phyloP scores from a whole-genome alignment of 2,888 invertebrate species.

The Chouioia cunea region DNA sequence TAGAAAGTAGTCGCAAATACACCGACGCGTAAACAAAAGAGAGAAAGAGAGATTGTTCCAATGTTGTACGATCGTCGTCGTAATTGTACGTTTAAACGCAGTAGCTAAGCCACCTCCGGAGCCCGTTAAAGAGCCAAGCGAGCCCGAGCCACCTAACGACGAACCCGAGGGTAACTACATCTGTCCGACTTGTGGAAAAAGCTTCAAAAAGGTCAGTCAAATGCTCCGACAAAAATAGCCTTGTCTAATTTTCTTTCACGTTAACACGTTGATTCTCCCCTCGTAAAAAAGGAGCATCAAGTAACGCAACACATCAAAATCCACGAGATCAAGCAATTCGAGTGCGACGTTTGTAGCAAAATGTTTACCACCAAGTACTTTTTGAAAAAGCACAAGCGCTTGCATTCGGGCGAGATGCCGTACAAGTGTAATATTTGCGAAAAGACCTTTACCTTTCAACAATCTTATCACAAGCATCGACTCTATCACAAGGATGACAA shows the following conservation, averaged over 20 bases:
- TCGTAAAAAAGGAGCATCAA: conserved; percentile 68
- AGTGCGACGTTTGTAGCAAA: conserved; percentile 87
- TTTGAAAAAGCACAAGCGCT: conserved; percentile 87
- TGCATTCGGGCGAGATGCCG: conserved; percentile 89
- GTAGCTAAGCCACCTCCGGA: no score
- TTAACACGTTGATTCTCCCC: not conserved
- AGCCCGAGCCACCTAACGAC: not conserved
- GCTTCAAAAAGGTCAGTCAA: conserved; percentile 65
- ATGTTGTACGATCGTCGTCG: no score
- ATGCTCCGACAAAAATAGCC: conserved; percentile 3
- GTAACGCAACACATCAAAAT: conserved; percentile 69
- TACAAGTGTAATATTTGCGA: conserved; percentile 86
- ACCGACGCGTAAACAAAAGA: no score
- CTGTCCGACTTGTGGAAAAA: conserved; percentile 67
- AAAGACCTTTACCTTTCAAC: conserved; percentile 90
- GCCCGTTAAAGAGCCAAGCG: not conserved
- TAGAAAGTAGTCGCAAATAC: no score
- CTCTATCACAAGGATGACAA: conserved; percentile 89
- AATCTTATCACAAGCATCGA: conserved; percentile 90
- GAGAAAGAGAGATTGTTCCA: no score
- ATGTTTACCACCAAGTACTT: conserved; percentile 91
- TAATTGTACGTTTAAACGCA: no score
- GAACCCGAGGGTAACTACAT: conserved; percentile 58
- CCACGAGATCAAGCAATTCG: conserved; percentile 84
- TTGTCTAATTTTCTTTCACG: not conserved